phyloP scores from a whole-genome alignment of 2,888 invertebrate species.

The Oscheius myriophilus region DNA sequence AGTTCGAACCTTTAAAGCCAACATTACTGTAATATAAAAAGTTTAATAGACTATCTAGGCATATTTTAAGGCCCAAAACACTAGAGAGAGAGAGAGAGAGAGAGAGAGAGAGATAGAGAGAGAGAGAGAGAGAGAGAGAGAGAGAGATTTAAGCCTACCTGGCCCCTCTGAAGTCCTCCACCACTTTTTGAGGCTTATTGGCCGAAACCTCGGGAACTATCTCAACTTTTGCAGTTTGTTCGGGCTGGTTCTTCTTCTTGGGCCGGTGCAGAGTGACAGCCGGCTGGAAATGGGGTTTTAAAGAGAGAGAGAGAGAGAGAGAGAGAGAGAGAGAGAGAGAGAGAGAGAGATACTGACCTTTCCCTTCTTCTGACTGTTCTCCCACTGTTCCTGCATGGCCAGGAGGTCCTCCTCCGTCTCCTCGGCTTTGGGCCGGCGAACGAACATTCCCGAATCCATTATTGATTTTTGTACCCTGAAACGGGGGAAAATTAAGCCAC shows the following conservation, averaged over 20 bases:
- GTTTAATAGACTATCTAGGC: no score
- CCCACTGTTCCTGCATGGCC: slow-evolving; percentile 43
- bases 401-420: slow-evolving; percentile 56
- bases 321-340: background rate
- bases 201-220: background rate
- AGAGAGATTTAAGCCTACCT: background rate
- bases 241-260: slow-evolving; percentile 3
- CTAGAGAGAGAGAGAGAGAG: no score
- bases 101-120: no score
- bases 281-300: background rate
- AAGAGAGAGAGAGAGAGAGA: background rate
- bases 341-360: background rate
- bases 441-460: slow-evolving; percentile 19
- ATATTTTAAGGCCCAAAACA: no score
- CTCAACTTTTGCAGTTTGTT: slow-evolving; percentile 2
- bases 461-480: background rate
- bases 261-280: slow-evolving; percentile 13
- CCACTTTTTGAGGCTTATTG: background rate
- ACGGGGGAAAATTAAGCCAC: no score
- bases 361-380: slow-evolving; percentile 1
- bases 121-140: no score
- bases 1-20: background rate
- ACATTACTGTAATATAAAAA: no score
- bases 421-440: slow-evolving; percentile 41
- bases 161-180: no score